Evolutionary conservation across 2,888 invertebrate species (phyloP).

Genomic region (Zygaena filipendulae): DNA sequence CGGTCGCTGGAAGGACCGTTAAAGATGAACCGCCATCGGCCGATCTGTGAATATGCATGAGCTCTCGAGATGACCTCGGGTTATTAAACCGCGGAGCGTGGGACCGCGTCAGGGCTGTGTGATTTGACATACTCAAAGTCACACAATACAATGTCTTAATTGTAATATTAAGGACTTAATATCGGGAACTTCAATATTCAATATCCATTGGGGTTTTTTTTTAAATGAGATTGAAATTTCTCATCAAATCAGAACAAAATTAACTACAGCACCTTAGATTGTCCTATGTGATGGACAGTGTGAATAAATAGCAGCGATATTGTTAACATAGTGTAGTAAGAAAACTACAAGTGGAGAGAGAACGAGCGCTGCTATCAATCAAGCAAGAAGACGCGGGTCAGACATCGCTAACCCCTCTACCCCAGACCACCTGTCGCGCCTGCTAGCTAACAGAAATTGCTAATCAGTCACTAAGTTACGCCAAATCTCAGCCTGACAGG

Average conservation of each 20-base stretch:
- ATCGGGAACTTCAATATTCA: too few relatives aligned
- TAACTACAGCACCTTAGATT: too few relatives aligned
- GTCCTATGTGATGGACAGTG: too few relatives aligned
- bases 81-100: constrained; percentile 60
- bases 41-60: constrained; percentile 62
- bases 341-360: constrained; percentile 29
- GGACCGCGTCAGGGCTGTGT: constrained; percentile 26
- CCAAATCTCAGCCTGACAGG: constrained; percentile 57
- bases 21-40: constrained; percentile 54
- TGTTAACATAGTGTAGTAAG: not conserved
- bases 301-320: too few relatives aligned
- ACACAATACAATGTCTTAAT: too few relatives aligned
- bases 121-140: constrained; percentile 2
- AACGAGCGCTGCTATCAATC: constrained; percentile 45
- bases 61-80: constrained; percentile 59
- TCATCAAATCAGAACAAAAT: too few relatives aligned
- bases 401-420: constrained; percentile 24
- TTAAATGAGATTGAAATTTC: too few relatives aligned
- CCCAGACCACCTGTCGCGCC: constrained; percentile 58
- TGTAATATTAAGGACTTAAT: too few relatives aligned
- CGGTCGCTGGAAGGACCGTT: constrained; percentile 62
- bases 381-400: constrained; percentile 46
- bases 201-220: too few relatives aligned
- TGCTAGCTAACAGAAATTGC: constrained; percentile 50
- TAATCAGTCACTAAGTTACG: constrained; percentile 65